Evolutionary conservation across 2,113 vertebrate species (phyloP), one percentile per base, ranked within the genome.

Genomic region (Cromileptes altivelis): DNA sequence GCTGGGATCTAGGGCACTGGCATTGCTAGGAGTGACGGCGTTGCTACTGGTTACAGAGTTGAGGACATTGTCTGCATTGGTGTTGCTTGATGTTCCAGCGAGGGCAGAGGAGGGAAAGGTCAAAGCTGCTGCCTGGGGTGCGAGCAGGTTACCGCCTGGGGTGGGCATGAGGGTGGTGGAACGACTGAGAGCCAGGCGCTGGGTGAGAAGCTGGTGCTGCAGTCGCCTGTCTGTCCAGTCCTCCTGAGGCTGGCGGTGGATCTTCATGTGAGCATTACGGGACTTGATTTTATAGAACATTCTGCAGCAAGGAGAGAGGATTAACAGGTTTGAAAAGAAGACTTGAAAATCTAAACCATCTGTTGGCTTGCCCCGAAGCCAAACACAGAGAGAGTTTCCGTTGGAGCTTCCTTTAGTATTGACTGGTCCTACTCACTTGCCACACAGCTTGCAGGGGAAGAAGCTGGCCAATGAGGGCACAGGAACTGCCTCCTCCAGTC

Each of bases 201-300:
- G 92, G 45, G 75, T 82, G 78, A 91, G 81, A 37, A 93, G 74
- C 61, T 92, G 89, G 33, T 91, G 90, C 81, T 91, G 94, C 47
- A 93, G 92, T 70, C 86, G 88, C 88, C 95, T 1, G 75, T 96
- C 76, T 4, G 88, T 12, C 93, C 94, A 80, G 73, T 92, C 93
- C 79, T 96, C 95, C 50, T 95, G 95, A 23, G 95, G 94, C 80
- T 96, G 96, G 0, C 96, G 91, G 52, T 96, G 96, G 90, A 96
- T 96, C 90, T 96, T 96, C 96, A 96, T 96, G 91, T 96, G 96
- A 55, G 96, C 96, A 2, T 96, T 96, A 19, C 96, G 94, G 52
- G 96, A 96, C 80, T 96, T 96, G 78, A 96, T 96, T 84, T 96
- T 96, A 62, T 95, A 95, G 75, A 96, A 96, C 93, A 96, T 95